Base-by-base conservation (phyloP, 2,888 invertebrate species). In the Erebia epiphron region DNA sequence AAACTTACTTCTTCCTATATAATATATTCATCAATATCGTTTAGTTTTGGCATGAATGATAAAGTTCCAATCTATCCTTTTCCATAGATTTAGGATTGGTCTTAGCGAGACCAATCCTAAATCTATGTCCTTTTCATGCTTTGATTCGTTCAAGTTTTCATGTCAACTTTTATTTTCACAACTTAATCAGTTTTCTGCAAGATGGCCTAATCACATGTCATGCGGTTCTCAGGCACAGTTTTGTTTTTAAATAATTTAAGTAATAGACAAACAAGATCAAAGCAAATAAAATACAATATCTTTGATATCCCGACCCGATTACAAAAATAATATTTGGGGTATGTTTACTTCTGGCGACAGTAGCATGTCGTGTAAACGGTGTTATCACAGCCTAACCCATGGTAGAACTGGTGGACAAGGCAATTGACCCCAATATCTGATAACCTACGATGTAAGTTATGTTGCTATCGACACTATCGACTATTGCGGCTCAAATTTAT, bases 401-500 rank as follows among this genome's bases (percentile, higher is more conserved):
- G 54, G 46, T 68, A 70, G 72, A 70, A 73, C 79, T 79, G 21
- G 50, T 69, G 71, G 72, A 73, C 74, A 79, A 79, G 85, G 86
- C 87, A 88, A 87, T 88, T 89, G 90, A 89, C 90, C 89, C 80
- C 86, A 86, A 88, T 90, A 86, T 85, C 80, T 78, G 83, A 85
- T 83, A 85, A 86, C 83, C 60, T 41, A 50, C 50, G 82, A n/a
- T n/a, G 58, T 49, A 67, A 67, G 49, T 58, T 81, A 69, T 86
- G 84, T 85, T 83, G 79, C 80, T 80, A 79, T 80, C 78, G 78
- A 64, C 41, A 49, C 50, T 63, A 54, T 46, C 21, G 46, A 14
- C 16, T 18, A 2, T 11, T 13, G 46, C 2, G 18, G 13, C 18
- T 61, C 43, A 18, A 21, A 46, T 35, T 21, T 58, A 35, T 41